These are phyloP conservation scores for Polydrusus cervinus DNA, from an alignment of 2,888 invertebrate species.

Conservation along the genomic window DNA sequence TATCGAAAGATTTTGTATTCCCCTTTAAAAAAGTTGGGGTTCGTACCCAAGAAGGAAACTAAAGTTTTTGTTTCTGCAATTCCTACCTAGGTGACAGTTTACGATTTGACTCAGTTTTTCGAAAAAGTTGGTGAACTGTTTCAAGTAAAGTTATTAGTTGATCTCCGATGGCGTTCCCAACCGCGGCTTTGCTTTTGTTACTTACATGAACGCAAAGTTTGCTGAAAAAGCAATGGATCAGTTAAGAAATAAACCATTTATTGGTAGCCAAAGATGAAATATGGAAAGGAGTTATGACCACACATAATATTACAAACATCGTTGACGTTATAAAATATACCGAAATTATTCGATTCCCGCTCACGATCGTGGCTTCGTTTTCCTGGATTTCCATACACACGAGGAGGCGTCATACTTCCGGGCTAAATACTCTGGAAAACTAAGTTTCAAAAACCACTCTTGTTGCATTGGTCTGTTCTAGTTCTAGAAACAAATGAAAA, in stretches of 20 bases:
- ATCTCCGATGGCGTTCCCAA: slow-evolving; percentile 80
- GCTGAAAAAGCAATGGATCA: slow-evolving; percentile 72
- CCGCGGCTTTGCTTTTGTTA: slow-evolving; percentile 75
- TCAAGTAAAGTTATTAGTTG: slow-evolving; percentile 86
- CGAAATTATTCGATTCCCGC: slow-evolving; percentile 59
- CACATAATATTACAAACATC: slow-evolving; percentile 63
- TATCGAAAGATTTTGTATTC: slow-evolving; percentile 6
- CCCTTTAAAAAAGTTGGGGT: slow-evolving; percentile 68
- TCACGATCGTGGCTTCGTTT: slow-evolving; percentile 84
- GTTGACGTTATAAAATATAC: slow-evolving; percentile 78
- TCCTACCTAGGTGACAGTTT: slow-evolving; percentile 83
- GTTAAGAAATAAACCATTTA: slow-evolving; percentile 42
- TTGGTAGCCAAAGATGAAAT: slow-evolving; percentile 79
- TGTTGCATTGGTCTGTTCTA: slow-evolving; percentile 90
- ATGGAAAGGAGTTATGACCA: slow-evolving; percentile 72
- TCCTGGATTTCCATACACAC: slow-evolving; percentile 86
- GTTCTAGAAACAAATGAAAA: slow-evolving; percentile 79
- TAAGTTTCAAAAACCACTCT: slow-evolving; percentile 78
- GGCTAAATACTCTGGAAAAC: slow-evolving; percentile 76
- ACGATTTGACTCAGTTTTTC: slow-evolving; percentile 82
- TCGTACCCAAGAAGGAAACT: slow-evolving; percentile 77
- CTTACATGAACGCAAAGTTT: slow-evolving; percentile 73
- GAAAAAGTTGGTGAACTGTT: slow-evolving; percentile 78
- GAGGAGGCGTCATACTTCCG: slow-evolving; percentile 82
- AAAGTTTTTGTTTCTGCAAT: slow-evolving; percentile 86